phyloP scores from a whole-genome alignment of 2,888 invertebrate species.

The Hemistola chrysoprasaria region DNA sequence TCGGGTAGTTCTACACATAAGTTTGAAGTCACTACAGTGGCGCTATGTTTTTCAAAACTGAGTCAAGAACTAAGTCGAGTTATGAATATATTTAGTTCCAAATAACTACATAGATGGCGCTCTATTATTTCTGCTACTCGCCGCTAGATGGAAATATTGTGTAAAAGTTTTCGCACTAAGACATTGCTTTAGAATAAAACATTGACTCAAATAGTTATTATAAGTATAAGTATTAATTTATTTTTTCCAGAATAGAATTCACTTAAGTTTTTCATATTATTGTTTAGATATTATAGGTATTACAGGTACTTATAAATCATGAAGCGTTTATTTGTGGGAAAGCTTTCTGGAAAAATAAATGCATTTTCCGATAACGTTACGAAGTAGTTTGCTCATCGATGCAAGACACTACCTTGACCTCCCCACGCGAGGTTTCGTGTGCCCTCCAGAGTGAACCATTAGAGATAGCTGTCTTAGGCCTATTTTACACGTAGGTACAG shows the following conservation, averaged over 20 bases:
- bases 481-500: background rate
- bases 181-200: no score
- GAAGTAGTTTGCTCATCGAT: constrained; percentile 46
- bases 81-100: constrained; percentile 3
- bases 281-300: no score
- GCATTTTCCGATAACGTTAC: constrained; percentile 21
- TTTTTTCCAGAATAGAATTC: no score
- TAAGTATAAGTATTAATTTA: no score
- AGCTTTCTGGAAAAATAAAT: constrained; percentile 7
- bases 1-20: no score
- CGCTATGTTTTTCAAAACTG: constrained; percentile 9
- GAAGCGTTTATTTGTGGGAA: no score
- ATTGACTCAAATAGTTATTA: no score
- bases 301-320: no score
- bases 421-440: constrained; percentile 60
- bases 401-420: constrained; percentile 57
- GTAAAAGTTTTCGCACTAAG: background rate
- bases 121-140: constrained; percentile 42
- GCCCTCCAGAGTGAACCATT: constrained; percentile 46
- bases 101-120: constrained; percentile 48
- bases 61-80: constrained; percentile 4
- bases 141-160: constrained; percentile 43
- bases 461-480: constrained; percentile 33
- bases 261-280: no score
- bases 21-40: constrained; percentile 5